These are phyloP conservation scores for Lepidurus apus DNA, from an alignment of 1,140 invertebrate genomes.

Conservation along the genomic window DNA sequence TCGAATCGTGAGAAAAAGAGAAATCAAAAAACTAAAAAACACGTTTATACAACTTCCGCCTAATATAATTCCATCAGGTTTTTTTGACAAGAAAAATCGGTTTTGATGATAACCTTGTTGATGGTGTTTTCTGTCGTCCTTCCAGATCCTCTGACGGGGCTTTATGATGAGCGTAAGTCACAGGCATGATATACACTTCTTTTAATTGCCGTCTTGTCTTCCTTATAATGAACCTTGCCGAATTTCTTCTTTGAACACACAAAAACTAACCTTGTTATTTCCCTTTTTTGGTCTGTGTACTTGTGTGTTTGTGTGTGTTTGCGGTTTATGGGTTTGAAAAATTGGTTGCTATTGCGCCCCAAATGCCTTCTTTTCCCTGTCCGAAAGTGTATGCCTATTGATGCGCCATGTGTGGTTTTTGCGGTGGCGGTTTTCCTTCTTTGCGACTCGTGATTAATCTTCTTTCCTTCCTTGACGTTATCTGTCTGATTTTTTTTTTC, in stretches of 20 bases:
- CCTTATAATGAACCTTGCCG: neutral
- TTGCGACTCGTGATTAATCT: neutral
- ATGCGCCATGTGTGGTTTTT: no score
- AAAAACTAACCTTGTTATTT: neutral
- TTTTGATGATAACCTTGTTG: constrained; percentile 22
- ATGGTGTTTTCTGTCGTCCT: constrained; percentile 28
- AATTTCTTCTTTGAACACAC: constrained; percentile 17
- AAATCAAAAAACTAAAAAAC: constrained; percentile 23
- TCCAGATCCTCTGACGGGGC: constrained; percentile 35
- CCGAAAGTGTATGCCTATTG: neutral
- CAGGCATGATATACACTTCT: constrained; percentile 23
- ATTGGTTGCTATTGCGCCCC: neutral
- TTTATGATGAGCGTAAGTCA: constrained; percentile 36
- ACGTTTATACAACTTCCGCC: neutral
- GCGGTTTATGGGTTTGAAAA: neutral
- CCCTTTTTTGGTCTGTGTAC: constrained; percentile 9
- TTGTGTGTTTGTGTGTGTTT: neutral
- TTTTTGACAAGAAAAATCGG: neutral
- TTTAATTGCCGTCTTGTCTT: neutral
- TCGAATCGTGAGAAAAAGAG: neutral
- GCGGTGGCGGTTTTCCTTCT: constrained; percentile 19
- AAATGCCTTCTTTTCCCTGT: constrained; percentile 20
- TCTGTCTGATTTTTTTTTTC: neutral
- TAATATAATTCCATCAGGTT: constrained; percentile 4
- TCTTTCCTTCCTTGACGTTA: constrained; percentile 16